Conservation (phyloP, 2,888 invertebrate genomes). For the Phymatocera aterrima region DNA sequence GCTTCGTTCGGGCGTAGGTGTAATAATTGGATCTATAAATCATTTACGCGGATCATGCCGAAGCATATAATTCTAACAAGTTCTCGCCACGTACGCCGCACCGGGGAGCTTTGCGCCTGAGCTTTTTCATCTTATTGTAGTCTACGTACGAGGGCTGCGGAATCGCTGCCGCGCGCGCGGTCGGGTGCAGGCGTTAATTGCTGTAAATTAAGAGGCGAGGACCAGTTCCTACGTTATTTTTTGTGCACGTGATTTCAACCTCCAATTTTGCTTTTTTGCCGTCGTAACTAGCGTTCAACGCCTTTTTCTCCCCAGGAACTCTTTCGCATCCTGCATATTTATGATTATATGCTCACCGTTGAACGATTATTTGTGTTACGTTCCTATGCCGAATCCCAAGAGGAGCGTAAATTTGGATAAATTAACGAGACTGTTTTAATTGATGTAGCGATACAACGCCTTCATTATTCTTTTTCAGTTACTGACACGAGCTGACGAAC, state of each 20-base stretch:
- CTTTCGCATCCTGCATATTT: conserved; percentile 8
- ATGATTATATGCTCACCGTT: not conserved
- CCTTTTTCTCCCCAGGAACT: conserved; percentile 44
- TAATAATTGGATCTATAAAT: conserved; percentile 44
- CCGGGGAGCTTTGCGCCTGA: conserved; percentile 11
- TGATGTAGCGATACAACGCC: not conserved
- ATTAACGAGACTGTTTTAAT: conserved; percentile 35
- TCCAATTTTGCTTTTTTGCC: not conserved
- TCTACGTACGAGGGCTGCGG: not conserved
- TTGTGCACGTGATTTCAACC: not conserved
- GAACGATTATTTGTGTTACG: not conserved
- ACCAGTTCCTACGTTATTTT: not conserved
- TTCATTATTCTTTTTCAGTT: not conserved
- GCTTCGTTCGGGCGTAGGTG: not conserved
- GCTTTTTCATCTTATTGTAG: conserved; percentile 17
- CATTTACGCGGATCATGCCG: conserved; percentile 38
- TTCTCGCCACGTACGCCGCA: conserved; percentile 23
- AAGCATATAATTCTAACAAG: conserved; percentile 42
- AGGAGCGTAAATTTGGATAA: conserved; percentile 19
- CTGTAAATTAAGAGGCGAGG: conserved; percentile 12
- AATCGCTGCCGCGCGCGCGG: not conserved
- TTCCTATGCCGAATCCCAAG: not conserved
- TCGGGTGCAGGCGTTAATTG: conserved; percentile 42
- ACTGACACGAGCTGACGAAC: not conserved
- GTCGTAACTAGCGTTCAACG: conserved; percentile 2